Conservation (phyloP, 2,113 vertebrate genomes). For the Camelus bactrianus region DNA sequence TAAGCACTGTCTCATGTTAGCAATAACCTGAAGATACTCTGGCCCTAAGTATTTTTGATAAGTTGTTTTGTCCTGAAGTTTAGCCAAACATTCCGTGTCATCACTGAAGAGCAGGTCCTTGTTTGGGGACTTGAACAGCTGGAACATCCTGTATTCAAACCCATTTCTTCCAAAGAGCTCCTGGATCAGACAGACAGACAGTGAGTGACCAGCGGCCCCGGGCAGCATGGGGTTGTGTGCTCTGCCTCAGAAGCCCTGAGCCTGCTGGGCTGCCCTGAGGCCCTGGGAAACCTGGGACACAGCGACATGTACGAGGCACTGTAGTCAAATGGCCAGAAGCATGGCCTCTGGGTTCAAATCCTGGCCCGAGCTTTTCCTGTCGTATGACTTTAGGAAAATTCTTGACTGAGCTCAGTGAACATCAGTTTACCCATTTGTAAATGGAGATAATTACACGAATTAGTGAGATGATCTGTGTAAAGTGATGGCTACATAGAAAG, state of each 20-base stretch:
- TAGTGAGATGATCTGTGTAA: background rate
- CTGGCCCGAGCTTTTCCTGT: background rate
- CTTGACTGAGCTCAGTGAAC: background rate
- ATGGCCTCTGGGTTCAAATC: background rate
- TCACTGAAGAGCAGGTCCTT: conserved; percentile 87
- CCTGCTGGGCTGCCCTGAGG: background rate
- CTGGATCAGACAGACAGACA: conserved; percentile 75
- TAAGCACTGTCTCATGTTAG: conserved; percentile 81
- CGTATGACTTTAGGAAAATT: background rate
- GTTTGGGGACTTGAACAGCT: conserved; percentile 81
- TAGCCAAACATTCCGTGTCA: conserved; percentile 83
- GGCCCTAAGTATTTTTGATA: conserved; percentile 82
- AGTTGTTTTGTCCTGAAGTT: conserved; percentile 61
- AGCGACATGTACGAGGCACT: background rate
- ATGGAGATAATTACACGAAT: background rate
- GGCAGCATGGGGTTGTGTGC: background rate
- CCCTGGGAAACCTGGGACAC: background rate
- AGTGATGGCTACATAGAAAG: background rate
- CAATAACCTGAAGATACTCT: conserved; percentile 72
- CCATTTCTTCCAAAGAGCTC: conserved; percentile 83
- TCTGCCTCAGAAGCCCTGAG: background rate
- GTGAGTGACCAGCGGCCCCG: background rate
- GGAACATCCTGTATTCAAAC: conserved; percentile 77
- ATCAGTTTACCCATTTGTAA: background rate
- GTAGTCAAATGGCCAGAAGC: background rate